Percentiles rank a stretch among this genome's conserved stretches.
phyloP scores from a whole-genome alignment of 2,888 invertebrate genomes.

The Philaethria dido region DNA sequence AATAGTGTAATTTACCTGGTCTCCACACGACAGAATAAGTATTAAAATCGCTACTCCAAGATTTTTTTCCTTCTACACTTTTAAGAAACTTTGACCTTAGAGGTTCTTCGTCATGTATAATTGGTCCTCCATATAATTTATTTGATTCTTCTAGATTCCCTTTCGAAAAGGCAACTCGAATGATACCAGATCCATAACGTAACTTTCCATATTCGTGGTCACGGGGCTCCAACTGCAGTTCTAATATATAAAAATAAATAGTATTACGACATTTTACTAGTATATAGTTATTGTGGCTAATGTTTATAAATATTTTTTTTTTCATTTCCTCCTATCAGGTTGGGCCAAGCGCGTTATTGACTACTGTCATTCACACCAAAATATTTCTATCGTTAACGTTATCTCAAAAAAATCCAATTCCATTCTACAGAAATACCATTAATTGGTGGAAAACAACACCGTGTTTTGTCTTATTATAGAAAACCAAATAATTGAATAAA shows the following conservation, averaged over 20 bases:
- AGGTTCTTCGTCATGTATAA: slow-evolving; percentile 69
- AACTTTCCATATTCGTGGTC: slow-evolving; percentile 85
- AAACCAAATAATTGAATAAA: too few species aligned
- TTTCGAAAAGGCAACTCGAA: slow-evolving; percentile 87
- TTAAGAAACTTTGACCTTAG: slow-evolving; percentile 68
- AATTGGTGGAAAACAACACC: too few species aligned
- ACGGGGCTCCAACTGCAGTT: slow-evolving; percentile 86
- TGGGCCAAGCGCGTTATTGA: too few species aligned
- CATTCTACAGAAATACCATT: too few species aligned
- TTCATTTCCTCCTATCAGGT: too few species aligned
- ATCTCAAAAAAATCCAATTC: too few species aligned
- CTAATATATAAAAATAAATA: slow-evolving; percentile 60
- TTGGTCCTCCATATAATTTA: slow-evolving; percentile 67
- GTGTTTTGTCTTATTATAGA: too few species aligned
- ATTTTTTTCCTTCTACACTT: slow-evolving; percentile 61
- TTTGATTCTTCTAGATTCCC: slow-evolving; percentile 83
- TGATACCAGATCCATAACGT: slow-evolving; percentile 87
- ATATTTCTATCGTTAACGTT: too few species aligned
- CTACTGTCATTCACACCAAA: too few species aligned
- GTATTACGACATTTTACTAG: not conserved
- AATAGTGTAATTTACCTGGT: slow-evolving; percentile 61
- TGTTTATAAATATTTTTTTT: too few species aligned
- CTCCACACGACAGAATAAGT: slow-evolving; percentile 88
- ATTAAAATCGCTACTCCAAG: slow-evolving; percentile 86
- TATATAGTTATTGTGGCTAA: not conserved